Evolutionary conservation across 2,888 invertebrate species (phyloP).

Genomic region (Conops quadrifasciatus): DNA sequence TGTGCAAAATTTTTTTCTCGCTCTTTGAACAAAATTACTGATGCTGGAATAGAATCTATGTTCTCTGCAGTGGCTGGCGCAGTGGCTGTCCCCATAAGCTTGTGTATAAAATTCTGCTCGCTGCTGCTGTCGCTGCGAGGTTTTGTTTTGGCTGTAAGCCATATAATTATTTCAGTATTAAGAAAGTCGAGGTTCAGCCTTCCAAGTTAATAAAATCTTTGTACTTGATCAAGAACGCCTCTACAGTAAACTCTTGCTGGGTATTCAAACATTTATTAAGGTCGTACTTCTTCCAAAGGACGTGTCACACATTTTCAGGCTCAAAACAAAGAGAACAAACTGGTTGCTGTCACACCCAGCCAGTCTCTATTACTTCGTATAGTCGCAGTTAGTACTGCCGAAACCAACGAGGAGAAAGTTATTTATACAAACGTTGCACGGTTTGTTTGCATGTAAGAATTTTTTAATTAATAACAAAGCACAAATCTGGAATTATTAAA

Average conservation of each 20-base stretch:
- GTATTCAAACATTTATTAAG: constrained; percentile 93
- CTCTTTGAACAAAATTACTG: too few species aligned
- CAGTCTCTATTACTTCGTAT: constrained; percentile 85
- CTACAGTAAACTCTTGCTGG: constrained; percentile 91
- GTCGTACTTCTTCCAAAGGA: constrained; percentile 91
- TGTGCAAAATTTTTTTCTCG: too few species aligned
- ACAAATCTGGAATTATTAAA: too few species aligned
- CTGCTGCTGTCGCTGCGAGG: too few species aligned
- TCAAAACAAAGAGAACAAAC: constrained; percentile 89
- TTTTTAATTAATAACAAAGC: not conserved
- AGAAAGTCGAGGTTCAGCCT: too few species aligned
- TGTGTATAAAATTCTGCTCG: too few species aligned
- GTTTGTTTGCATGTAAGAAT: constrained; percentile 90
- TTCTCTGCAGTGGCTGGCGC: too few species aligned
- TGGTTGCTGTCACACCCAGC: constrained; percentile 82
- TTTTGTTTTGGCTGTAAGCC: too few species aligned
- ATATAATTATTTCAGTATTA: too few species aligned
- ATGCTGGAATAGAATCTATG: too few species aligned
- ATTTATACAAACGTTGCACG: constrained; percentile 88
- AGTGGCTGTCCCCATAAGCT: too few species aligned
- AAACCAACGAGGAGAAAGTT: constrained; percentile 83
- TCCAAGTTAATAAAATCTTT: constrained; percentile 94
- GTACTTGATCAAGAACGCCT: constrained; percentile 96
- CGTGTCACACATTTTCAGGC: constrained; percentile 72
- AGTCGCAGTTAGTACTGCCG: constrained; percentile 87